phyloP scores from a whole-genome alignment of 2,113 vertebrate genomes.

The Uria lomvia region DNA sequence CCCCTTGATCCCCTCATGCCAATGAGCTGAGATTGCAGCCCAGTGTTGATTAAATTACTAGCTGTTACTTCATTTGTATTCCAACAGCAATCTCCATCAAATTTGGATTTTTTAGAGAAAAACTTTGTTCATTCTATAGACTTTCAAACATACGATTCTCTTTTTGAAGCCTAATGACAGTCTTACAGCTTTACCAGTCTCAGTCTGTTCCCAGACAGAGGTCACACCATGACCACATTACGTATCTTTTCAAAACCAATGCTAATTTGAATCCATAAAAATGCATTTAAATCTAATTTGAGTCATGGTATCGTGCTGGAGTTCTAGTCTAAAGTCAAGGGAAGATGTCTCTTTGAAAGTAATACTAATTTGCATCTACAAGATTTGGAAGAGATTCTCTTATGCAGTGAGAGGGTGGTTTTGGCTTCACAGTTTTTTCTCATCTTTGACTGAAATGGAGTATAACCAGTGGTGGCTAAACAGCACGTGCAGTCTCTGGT shows the following conservation, averaged over 20 bases:
- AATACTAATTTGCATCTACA: not conserved
- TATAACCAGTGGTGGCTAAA: not conserved
- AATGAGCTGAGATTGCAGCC: not conserved
- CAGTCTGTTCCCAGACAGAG: not conserved
- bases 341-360: constrained; percentile 26
- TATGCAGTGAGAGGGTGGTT: not conserved
- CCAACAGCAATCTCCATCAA: not conserved
- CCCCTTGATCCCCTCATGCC: not conserved
- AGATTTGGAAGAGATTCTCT: constrained; percentile 15
- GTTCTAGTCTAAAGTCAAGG: constrained; percentile 19
- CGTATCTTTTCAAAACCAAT: not conserved
- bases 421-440: not conserved
- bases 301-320: not conserved
- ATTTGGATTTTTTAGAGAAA: constrained; percentile 8
- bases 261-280: not conserved
- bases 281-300: not conserved
- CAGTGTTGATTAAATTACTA: not conserved
- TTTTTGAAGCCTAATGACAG: not conserved
- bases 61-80: not conserved
- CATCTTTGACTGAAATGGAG: constrained; percentile 30
- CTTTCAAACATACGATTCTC: not conserved
- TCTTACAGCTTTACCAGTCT: not conserved
- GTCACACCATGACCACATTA: not conserved
- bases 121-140: not conserved
- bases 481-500: not conserved